These are phyloP conservation scores for Aporrectodea caliginosa DNA, from an alignment of 1,140 invertebrate species.

Conservation along the genomic window DNA sequence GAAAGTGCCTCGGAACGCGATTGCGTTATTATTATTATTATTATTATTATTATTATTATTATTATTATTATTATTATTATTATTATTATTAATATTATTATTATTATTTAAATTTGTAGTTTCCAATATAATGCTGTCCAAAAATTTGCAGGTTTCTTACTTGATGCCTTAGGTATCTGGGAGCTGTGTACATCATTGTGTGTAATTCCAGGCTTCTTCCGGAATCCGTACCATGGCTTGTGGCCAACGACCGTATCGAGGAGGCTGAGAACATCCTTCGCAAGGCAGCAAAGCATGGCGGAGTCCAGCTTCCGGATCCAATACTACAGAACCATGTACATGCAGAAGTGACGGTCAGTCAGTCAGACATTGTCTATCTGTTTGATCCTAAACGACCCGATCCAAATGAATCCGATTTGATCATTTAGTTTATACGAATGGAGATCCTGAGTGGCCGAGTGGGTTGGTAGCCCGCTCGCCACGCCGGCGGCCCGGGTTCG, in stretches of 20 bases:
- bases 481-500: no score
- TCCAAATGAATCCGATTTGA: no score
- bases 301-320: conserved; percentile 7
- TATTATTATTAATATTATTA: not conserved
- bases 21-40: not conserved
- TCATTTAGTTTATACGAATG: no score
- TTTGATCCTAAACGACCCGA: no score
- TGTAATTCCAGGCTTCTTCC: conserved; percentile 26
- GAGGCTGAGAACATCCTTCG: conserved; percentile 35
- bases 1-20: no score
- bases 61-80: not conserved
- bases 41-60: not conserved
- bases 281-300: conserved; percentile 25
- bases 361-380: no score
- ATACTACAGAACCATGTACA: not conserved
- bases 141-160: not conserved
- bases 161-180: not conserved
- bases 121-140: conserved; percentile 22
- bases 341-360: no score
- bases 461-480: no score
- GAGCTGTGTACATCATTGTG: not conserved
- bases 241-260: conserved; percentile 31
- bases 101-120: not conserved
- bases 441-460: no score
- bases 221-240: conserved; percentile 36